These are phyloP conservation scores for Drosophila lacteicornis DNA, from an alignment of 1,140 invertebrate genomes.

Conservation along the genomic window DNA sequence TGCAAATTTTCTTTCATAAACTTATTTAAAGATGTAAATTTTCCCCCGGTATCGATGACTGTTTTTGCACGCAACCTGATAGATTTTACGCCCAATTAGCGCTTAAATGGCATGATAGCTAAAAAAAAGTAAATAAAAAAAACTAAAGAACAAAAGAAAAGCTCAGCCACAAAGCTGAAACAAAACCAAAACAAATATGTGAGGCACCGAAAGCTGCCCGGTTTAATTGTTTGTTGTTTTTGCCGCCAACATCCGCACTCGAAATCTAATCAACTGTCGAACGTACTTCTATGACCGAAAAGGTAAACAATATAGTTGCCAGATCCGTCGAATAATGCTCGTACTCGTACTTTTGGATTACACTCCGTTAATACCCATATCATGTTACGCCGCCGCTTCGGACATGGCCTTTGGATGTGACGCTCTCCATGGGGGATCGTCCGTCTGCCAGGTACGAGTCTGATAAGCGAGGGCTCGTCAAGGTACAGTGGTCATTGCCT, in stretches of 20 bases:
- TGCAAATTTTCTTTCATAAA: not conserved
- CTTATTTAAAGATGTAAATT: not conserved
- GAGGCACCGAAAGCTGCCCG: conserved; percentile 35
- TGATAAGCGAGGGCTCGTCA: conserved; percentile 22
- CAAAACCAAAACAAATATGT: conserved; percentile 32
- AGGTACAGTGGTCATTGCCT: conserved; percentile 4
- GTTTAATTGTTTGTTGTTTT: conserved; percentile 37
- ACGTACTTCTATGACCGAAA: conserved; percentile 18
- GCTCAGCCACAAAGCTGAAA: conserved; percentile 30
- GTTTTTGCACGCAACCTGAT: conserved; percentile 24
- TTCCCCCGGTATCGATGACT: conserved; percentile 12
- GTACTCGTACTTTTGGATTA: not conserved
- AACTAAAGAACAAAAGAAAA: conserved; percentile 29
- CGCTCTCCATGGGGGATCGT: conserved; percentile 7
- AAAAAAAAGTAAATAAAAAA: conserved; percentile 17
- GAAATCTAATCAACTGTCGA: conserved; percentile 65
- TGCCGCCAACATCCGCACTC: conserved; percentile 48
- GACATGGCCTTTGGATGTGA: not conserved
- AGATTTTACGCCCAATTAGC: conserved; percentile 66
- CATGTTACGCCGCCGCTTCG: not conserved
- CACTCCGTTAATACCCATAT: not conserved
- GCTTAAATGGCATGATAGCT: conserved; percentile 37
- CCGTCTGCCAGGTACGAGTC: too few relatives aligned
- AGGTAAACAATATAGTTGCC: conserved; percentile 28
- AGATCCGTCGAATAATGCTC: conserved; percentile 21